These are phyloP conservation scores for Limnephilus rhombicus DNA, from an alignment of 2,888 invertebrate genomes.

Conservation along the genomic window DNA sequence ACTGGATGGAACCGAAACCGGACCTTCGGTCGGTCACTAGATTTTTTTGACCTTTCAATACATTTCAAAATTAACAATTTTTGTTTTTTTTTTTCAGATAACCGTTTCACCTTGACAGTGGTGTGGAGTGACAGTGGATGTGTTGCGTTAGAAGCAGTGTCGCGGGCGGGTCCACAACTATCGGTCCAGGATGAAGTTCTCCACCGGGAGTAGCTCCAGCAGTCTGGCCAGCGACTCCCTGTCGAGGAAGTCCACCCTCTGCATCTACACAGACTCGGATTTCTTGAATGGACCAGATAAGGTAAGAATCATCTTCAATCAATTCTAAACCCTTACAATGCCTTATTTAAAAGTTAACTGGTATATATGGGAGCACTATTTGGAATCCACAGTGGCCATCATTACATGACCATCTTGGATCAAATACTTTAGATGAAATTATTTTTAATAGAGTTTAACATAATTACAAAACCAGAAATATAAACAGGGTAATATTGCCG, in stretches of 20 bases:
- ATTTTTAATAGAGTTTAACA: too few species aligned
- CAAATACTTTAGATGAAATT: too few species aligned
- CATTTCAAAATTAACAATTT: neutral
- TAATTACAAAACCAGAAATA: too few species aligned
- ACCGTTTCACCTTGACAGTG: neutral
- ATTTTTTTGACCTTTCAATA: too few species aligned
- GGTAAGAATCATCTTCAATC: constrained; percentile 70
- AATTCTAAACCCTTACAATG: neutral
- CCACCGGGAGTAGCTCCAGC: constrained; percentile 81
- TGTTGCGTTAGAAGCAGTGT: constrained; percentile 10
- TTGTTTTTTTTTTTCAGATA: neutral
- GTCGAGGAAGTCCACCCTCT: constrained; percentile 82
- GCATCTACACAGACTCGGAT: constrained; percentile 80
- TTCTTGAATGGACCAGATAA: constrained; percentile 77
- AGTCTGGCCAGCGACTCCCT: constrained; percentile 82
- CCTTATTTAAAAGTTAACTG: too few species aligned
- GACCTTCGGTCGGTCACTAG: too few species aligned
- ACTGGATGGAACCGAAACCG: too few species aligned
- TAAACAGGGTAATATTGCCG: too few species aligned
- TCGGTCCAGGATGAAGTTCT: constrained; percentile 78
- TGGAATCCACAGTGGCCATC: too few species aligned
- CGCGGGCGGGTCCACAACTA: neutral
- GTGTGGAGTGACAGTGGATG: neutral
- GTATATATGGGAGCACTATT: too few species aligned
- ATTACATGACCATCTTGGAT: too few species aligned